phyloP scores from a whole-genome alignment of 2,888 invertebrate genomes.

The Ophion slaviceki region DNA sequence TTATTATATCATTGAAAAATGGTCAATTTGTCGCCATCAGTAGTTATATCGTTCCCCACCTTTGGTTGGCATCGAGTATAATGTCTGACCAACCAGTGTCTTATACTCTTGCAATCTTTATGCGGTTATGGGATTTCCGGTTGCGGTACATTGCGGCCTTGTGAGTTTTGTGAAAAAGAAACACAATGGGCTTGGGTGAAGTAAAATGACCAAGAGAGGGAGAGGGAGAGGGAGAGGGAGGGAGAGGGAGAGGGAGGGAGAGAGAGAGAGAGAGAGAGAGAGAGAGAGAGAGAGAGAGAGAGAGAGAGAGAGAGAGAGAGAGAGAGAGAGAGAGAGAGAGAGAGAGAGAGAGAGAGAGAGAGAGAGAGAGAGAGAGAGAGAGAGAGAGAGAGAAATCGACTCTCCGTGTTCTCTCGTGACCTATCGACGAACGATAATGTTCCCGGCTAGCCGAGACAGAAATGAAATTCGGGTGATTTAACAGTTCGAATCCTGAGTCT shows the following conservation, averaged over 20 bases:
- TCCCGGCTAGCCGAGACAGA: slow-evolving; percentile 74
- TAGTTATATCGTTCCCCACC: slow-evolving; percentile 45
- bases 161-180: slow-evolving; percentile 23
- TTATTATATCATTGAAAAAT: slow-evolving; percentile 11
- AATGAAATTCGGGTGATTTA: slow-evolving; percentile 81
- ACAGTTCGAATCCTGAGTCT: slow-evolving; percentile 75
- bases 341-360: background rate
- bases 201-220: slow-evolving; percentile 30
- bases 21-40: slow-evolving; percentile 16
- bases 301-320: slow-evolving; percentile 22
- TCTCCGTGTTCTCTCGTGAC: slow-evolving; percentile 63
- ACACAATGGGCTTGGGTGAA: slow-evolving; percentile 31
- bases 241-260: background rate
- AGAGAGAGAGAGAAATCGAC: slow-evolving; percentile 27
- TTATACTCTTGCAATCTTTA: slow-evolving; percentile 37
- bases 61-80: slow-evolving; percentile 47
- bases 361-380: slow-evolving; percentile 6
- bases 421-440: slow-evolving; percentile 76
- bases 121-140: slow-evolving; percentile 54
- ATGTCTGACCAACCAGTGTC: slow-evolving; percentile 39
- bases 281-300: slow-evolving; percentile 7
- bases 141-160: slow-evolving; percentile 23
- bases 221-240: background rate
- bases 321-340: background rate
- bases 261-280: slow-evolving; percentile 6